phyloP scores from a whole-genome alignment of 2,113 vertebrate genomes.

The Spilogale gracilis region DNA sequence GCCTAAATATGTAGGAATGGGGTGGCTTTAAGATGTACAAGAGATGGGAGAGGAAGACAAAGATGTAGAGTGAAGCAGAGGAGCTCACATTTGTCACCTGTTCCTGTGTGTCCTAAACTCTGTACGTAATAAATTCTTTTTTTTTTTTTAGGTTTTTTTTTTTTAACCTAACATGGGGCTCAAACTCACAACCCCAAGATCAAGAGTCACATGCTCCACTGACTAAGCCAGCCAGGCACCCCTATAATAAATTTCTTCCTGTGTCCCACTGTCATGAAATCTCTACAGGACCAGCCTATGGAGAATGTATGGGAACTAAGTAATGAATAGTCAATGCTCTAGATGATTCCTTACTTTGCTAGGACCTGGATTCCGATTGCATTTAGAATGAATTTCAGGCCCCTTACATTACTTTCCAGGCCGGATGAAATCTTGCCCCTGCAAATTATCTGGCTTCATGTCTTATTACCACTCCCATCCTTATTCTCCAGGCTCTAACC shows the following conservation, averaged over 20 bases:
- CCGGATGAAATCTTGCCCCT: background rate
- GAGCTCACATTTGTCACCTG: background rate
- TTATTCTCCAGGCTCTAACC: background rate
- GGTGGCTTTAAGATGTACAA: background rate
- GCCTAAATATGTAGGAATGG: background rate
- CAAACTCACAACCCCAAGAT: background rate
- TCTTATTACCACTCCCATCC: background rate
- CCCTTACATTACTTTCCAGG: background rate
- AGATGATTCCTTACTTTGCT: background rate
- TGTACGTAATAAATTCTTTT: background rate
- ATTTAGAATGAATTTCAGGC: conserved; percentile 29
- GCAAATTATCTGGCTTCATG: background rate
- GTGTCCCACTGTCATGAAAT: background rate
- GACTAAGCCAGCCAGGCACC: background rate
- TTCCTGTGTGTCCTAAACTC: background rate
- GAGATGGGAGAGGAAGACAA: background rate
- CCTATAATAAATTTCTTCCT: background rate
- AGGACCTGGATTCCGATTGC: background rate
- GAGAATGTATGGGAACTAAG: background rate
- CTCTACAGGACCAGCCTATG: background rate
- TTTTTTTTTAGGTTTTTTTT: background rate
- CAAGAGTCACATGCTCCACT: background rate
- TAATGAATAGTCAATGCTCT: background rate
- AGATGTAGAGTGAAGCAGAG: background rate
- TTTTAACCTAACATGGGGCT: background rate